Evolutionary conservation across 2,113 vertebrate species (phyloP), one percentile per base, ranked within the genome.

Genomic region (Boleophthalmus pectinirostris): DNA sequence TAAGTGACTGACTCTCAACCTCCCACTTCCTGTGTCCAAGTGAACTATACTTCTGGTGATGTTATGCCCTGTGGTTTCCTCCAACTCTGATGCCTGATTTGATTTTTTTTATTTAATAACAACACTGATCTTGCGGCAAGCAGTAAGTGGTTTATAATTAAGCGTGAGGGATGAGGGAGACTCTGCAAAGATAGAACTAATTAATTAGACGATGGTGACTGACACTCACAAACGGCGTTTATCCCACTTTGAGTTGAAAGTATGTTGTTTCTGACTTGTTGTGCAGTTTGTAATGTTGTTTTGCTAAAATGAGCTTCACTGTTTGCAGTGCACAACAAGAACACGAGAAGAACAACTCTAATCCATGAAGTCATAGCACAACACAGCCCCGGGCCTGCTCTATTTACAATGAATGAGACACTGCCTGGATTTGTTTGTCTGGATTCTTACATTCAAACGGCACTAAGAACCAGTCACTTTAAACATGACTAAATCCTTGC

Each of bases 71-170:
- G 21, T 85, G 88, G 79, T 84, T 75, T 89, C 69, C 72, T 82
- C 80, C 66, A 81, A 60, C 76, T 84, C 83, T 47, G 63, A 68
- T 38, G 24, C 73, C 71, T 87, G 81, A 89, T 86, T 86, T 73
- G 76, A 87, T 75, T 23, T 77, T 82, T 83, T 84, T 83, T 84
- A 78, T 88, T 86, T 82, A 85, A 74, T 81, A 91, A 82, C 21
- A 12, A 78, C 85, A 77, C 16, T 78, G 82, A 82, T 84, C 60
- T 75, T 57, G 70, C 81, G 85, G 79, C 79, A 72, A 65, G 51
- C 73, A 45, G 7, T 77, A 74, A 82, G 77, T 72, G 80, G 64
- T 69, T 79, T 72, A 79, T 80, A 84, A 87, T 87, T 85, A 85
- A 82, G 82, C 3, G 25, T 51, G 60, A 73, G 72, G 68, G 71